A percentile compares a stretch with the other conserved stretches of the same genome.
Evolutionary conservation across 2,888 invertebrate species (phyloP).

Genomic region (Pristionchus fissidentatus): DNA sequence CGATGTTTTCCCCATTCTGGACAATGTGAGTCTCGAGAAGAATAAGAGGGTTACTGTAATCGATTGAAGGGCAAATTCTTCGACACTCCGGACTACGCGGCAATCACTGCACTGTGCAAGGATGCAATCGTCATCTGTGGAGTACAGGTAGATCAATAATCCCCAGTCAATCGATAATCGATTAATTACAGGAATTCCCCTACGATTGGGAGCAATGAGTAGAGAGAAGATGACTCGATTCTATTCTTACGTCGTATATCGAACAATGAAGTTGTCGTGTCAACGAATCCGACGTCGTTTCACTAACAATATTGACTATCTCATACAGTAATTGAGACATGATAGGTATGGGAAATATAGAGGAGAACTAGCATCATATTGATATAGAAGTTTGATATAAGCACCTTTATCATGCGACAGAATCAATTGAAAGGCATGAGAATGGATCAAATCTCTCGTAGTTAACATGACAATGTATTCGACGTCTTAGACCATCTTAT

Average conservation of each 20-base stretch:
- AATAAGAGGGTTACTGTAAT: background rate
- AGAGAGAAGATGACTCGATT: slow-evolving; percentile 35
- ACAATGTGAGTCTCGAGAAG: slow-evolving; percentile 48
- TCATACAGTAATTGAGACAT: background rate
- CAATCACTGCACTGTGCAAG: slow-evolving; percentile 61
- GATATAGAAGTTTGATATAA: background rate
- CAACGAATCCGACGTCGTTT: background rate
- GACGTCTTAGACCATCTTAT: slow-evolving; percentile 31
- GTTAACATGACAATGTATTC: slow-evolving; percentile 32
- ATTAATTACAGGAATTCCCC: slow-evolving; percentile 26
- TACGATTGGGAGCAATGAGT: slow-evolving; percentile 43
- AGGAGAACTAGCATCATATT: background rate
- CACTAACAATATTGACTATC: background rate
- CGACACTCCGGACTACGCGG: slow-evolving; percentile 66
- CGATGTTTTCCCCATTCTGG: slow-evolving; percentile 61
- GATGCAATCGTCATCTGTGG: slow-evolving; percentile 60
- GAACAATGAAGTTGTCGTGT: slow-evolving; percentile 29
- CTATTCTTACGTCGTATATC: slow-evolving; percentile 36
- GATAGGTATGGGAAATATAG: background rate
- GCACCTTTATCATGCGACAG: slow-evolving; percentile 32
- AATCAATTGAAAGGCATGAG: slow-evolving; percentile 17
- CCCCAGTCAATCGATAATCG: background rate
- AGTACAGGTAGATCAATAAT: background rate
- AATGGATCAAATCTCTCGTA: slow-evolving; percentile 28
- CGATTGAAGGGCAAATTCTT: slow-evolving; percentile 63